phyloP scores from a whole-genome alignment of 2,888 invertebrate genomes.

The Tachina lurida region DNA sequence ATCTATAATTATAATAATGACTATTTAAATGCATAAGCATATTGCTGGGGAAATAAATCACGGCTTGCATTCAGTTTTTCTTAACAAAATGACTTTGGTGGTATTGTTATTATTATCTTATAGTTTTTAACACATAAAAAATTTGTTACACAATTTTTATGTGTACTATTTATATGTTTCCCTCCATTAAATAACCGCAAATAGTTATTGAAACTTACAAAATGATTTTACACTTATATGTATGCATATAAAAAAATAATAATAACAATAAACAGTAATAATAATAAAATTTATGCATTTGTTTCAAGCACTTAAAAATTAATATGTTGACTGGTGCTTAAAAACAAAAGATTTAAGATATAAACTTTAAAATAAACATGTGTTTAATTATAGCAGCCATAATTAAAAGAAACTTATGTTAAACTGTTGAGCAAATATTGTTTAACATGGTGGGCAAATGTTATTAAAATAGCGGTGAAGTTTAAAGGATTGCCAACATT shows the following conservation, averaged over 20 bases:
- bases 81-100: constrained; percentile 11
- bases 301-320: no score
- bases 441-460: no score
- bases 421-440: no score
- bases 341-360: constrained; percentile 34
- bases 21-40: not conserved
- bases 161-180: not conserved
- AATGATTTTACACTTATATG: not conserved
- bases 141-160: not conserved
- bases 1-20: constrained; percentile 26
- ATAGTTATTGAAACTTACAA: constrained; percentile 47
- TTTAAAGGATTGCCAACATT: not conserved
- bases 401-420: no score
- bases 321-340: no score
- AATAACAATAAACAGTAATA: not conserved
- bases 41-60: not conserved
- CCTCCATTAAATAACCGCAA: constrained; percentile 28
- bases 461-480: no score
- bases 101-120: not conserved
- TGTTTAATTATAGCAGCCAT: not conserved
- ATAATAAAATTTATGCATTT: no score
- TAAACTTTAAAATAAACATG: not conserved
- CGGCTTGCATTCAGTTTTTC: not conserved
- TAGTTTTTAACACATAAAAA: not conserved
- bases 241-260: not conserved